Percentiles rank a stretch among this genome's conserved stretches.
Evolutionary conservation across 2,113 vertebrate species (phyloP).

Genomic region (Lathamus discolor): DNA sequence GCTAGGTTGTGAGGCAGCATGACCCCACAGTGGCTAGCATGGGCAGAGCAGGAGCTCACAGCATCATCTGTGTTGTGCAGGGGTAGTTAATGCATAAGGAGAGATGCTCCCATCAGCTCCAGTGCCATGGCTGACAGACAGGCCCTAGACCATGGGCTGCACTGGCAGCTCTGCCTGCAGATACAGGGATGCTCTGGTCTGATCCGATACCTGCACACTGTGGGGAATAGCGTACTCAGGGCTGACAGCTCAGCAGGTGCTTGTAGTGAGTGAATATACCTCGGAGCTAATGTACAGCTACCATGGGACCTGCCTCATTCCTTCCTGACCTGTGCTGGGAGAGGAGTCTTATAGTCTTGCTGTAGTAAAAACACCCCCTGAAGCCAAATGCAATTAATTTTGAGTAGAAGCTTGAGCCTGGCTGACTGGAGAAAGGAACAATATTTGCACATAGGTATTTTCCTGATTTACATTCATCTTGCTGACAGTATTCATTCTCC

Average conservation of each 20-base stretch:
- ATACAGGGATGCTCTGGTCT: fast-evolving
- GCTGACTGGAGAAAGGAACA: neutral
- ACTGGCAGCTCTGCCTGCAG: neutral
- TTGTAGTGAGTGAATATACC: neutral
- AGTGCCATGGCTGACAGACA: neutral
- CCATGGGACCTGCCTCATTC: neutral
- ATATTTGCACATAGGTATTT: neutral
- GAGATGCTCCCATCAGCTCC: neutral
- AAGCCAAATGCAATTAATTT: neutral
- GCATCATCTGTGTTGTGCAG: neutral
- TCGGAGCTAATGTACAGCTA: neutral
- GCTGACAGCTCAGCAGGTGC: neutral
- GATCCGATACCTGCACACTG: fast-evolving
- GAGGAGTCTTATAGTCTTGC: neutral
- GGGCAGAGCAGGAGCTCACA: neutral
- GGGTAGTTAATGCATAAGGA: neutral
- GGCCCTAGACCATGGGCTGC: fast-evolving
- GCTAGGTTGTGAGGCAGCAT: neutral
- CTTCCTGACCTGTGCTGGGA: neutral
- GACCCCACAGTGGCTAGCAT: neutral
- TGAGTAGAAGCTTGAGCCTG: neutral
- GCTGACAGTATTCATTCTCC: neutral
- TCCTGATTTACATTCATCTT: neutral
- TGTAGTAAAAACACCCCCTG: neutral
- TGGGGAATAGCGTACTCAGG: neutral